phyloP scores from a whole-genome alignment of 2,797 vertebrate genomes.

The Malurus leucopterus region DNA sequence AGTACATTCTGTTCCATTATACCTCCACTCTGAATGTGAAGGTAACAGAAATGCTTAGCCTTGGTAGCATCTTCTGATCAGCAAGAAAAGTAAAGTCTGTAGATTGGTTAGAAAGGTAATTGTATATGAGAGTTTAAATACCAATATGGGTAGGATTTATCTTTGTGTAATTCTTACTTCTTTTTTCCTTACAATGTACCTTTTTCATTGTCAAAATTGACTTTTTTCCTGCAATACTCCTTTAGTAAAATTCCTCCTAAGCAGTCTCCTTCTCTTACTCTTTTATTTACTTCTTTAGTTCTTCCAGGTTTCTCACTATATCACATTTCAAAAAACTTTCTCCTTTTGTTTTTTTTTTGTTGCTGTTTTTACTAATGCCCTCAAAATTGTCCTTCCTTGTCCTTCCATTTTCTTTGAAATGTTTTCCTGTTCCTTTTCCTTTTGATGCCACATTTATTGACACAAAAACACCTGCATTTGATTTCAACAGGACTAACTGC shows the following conservation, averaged over 20 bases:
- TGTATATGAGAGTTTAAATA: neutral
- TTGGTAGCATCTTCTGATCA: neutral
- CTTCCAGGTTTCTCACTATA: neutral
- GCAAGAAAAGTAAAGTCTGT: neutral
- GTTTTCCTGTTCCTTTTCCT: neutral
- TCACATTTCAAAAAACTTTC: neutral
- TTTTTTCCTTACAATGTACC: neutral
- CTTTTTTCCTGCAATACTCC: accelerated
- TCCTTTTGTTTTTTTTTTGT: neutral
- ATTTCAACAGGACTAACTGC: neutral
- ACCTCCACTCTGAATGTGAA: neutral
- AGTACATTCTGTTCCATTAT: neutral
- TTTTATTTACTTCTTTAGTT: neutral
- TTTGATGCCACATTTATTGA: neutral
- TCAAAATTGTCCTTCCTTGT: neutral
- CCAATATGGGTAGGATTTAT: neutral
- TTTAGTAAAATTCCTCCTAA: neutral
- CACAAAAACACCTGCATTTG: neutral
- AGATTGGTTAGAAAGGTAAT: neutral
- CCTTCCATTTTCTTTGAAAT: neutral
- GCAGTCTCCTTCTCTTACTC: neutral
- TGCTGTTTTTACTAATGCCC: neutral
- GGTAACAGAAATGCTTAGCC: neutral
- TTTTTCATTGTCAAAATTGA: neutral
- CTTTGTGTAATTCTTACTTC: neutral